Evolutionary conservation across 2,888 invertebrate genomes (phyloP).

Genomic region (Phengaris alcon): DNA sequence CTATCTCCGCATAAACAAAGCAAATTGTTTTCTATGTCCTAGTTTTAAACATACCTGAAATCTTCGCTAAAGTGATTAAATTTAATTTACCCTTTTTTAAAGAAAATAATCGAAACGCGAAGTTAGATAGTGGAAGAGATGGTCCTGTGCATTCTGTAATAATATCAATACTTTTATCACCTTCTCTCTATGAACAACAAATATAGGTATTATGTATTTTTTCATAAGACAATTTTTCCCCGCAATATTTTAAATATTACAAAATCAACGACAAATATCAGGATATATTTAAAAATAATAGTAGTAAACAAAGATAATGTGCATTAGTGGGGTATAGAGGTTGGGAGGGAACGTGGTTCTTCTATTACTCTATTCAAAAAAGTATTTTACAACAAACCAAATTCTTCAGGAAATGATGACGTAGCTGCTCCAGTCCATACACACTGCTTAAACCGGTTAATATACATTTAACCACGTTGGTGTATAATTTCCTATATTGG

Average conservation of each 20-base stretch:
- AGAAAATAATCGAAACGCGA: conserved; percentile 18
- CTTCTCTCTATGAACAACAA: neutral
- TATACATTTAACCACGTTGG: neutral
- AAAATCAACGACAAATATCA: conserved; percentile 18
- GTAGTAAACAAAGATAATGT: conserved; percentile 24
- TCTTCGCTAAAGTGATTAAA: conserved; percentile 30
- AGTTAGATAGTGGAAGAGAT: conserved; percentile 8
- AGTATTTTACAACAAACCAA: conserved; percentile 23
- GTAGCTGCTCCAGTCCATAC: neutral
- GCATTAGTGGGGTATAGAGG: conserved; percentile 12
- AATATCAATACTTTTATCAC: conserved; percentile 49
- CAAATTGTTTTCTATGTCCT: conserved; percentile 36
- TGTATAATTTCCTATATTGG: neutral
- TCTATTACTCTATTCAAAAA: conserved; percentile 11
- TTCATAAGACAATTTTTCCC: neutral
- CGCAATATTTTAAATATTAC: neutral
- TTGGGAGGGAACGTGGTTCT: neutral
- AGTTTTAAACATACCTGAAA: conserved; percentile 32
- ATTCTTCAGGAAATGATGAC: neutral
- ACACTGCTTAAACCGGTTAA: conserved; percentile 2
- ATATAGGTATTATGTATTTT: conserved; percentile 12
- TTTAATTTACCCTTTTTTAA: conserved; percentile 29
- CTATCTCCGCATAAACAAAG: conserved; percentile 34
- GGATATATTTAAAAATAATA: conserved; percentile 27
- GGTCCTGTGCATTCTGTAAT: conserved; percentile 54